A percentile compares a stretch with the other conserved stretches of the same genome.
Conservation (phyloP, 2,888 invertebrate species). For the Rosalia funebris region DNA sequence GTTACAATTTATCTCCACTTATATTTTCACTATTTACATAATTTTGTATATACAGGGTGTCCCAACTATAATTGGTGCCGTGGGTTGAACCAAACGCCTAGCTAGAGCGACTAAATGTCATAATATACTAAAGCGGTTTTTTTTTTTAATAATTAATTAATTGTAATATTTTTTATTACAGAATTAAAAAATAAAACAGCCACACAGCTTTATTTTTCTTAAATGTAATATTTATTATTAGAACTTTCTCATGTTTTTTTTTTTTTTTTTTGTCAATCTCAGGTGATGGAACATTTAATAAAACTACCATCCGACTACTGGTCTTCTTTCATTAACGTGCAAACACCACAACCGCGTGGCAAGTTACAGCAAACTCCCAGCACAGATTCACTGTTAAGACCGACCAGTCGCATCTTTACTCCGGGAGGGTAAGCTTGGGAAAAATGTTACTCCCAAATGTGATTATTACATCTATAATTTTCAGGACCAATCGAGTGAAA, state of each 20-base stretch:
- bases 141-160: too few relatives aligned
- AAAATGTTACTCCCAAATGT: background rate
- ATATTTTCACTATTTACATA: too few relatives aligned
- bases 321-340: constrained; percentile 74
- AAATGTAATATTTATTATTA: too few relatives aligned
- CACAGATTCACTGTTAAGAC: constrained; percentile 50
- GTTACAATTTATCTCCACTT: too few relatives aligned
- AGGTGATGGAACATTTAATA: constrained; percentile 71
- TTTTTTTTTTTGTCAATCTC: background rate
- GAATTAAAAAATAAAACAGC: too few relatives aligned
- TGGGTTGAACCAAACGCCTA: too few relatives aligned
- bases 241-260: background rate
- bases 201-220: too few relatives aligned
- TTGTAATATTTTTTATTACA: too few relatives aligned
- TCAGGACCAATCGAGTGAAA: constrained; percentile 6
- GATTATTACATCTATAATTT: background rate
- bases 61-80: too few relatives aligned
- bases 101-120: too few relatives aligned
- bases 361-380: constrained; percentile 62
- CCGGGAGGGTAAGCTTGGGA: constrained; percentile 27
- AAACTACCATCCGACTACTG: constrained; percentile 80
- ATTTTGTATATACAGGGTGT: too few relatives aligned
- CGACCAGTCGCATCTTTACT: constrained; percentile 33
- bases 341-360: constrained; percentile 40
- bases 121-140: too few relatives aligned